Conservation (phyloP, 2,113 vertebrate genomes). For the Oxyura jamaicensis region DNA sequence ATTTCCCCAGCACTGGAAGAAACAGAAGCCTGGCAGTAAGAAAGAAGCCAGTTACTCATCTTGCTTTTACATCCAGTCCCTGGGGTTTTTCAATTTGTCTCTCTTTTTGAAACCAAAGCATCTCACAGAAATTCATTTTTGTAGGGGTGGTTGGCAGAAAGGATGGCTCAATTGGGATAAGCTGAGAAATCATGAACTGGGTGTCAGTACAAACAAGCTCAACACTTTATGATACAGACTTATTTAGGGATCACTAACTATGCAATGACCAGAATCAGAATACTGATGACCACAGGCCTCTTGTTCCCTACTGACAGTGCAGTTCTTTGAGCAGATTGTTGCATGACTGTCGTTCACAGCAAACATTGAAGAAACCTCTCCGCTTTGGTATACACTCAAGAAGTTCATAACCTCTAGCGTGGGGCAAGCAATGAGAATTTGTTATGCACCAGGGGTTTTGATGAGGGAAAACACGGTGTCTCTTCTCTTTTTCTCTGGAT, state of each 20-base stretch:
- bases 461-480: background rate
- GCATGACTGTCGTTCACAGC: background rate
- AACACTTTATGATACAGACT: background rate
- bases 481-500: background rate
- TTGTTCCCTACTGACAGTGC: background rate
- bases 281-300: background rate
- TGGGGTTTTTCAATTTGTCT: background rate
- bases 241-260: background rate
- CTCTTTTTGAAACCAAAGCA: background rate
- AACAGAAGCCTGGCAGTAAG: background rate
- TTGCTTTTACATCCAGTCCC: background rate
- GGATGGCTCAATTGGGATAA: background rate
- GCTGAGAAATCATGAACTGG: background rate
- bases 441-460: background rate
- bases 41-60: background rate
- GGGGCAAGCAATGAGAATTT: background rate
- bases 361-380: background rate
- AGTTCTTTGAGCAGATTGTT: background rate
- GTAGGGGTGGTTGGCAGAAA: background rate
- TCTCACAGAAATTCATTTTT: background rate
- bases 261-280: background rate
- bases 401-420: background rate
- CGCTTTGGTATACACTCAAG: background rate
- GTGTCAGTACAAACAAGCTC: background rate
- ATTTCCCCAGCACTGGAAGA: background rate